Evolutionary conservation across 2,797 vertebrate genomes (phyloP), one percentile per base, ranked within the genome.

Genomic region (Pyrocephalus nanus): DNA sequence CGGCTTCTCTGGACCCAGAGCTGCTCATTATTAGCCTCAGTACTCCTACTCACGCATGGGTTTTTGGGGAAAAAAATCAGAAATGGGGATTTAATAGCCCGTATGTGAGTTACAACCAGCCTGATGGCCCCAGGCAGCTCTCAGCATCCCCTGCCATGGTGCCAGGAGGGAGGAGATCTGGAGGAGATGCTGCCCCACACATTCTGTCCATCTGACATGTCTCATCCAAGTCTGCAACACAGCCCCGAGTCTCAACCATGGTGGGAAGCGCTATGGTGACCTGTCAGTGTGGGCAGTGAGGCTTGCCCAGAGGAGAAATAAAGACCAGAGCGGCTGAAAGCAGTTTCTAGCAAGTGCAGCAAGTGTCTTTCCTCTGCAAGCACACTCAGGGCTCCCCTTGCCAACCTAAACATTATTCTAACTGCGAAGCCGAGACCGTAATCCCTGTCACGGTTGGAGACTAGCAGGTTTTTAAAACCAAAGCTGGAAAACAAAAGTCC

Each of bases 391-490:
- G 76, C 76, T 88, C 65, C 64, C 74, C 25, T 0, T 88, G 95
- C 91, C 95, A 97, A 94, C 30, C 83, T 22, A 96, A 97, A 96
- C 74, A 92, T 78, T 93, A 81, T 89, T 91, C 51, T 43, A 92
- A 50, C 90, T 60, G 80, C 18, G 23, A 87, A 94, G 64, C 88
- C 5, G 1, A 88, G 88, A 12, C 77, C 27, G 2, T 76, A 73
- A 95, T 70, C 92, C 67, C 1, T 23, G 86, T 79, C 92, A 85
- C 26, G 2, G 66, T 3, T 77, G 75, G 90, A 93, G 61, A 50
- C 53, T 16, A 9, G 88, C 88, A 21, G 80, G 80, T 8, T 86
- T 95, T 76, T 79, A 74, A 20, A 94, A 65, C 60, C 86, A 71
- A 71, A 89, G 87, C 80, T 89, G 86, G 86, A 67, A 93, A 92